phyloP scores from a whole-genome alignment of 2,797 vertebrate genomes.

The Scomberomorus guttatus region DNA sequence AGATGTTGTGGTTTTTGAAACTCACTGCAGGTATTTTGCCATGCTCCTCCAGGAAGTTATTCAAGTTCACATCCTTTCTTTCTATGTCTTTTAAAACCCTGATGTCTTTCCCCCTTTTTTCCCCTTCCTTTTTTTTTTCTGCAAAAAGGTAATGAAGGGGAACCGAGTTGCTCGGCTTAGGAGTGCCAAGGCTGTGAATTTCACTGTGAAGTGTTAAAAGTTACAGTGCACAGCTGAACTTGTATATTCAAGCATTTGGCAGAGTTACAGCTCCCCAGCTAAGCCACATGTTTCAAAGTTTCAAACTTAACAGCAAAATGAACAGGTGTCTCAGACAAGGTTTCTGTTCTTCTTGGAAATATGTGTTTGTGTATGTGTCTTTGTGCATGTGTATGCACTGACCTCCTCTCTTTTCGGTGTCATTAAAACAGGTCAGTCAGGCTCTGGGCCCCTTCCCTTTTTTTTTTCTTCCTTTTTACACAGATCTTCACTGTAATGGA shows the following conservation, averaged over 20 bases:
- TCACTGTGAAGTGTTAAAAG: conserved; percentile 79
- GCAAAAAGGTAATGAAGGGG: conserved; percentile 73
- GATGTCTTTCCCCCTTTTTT: conserved; percentile 38
- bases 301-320: conserved; percentile 75
- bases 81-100: conserved; percentile 38
- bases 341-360: conserved; percentile 73
- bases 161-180: conserved; percentile 64
- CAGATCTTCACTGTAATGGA: conserved; percentile 75
- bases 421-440: conserved; percentile 68
- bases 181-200: conserved; percentile 73
- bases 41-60: conserved; percentile 64
- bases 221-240: conserved; percentile 83
- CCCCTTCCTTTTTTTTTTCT: conserved; percentile 40
- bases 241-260: conserved; percentile 80
- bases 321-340: conserved; percentile 83
- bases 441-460: conserved; percentile 37
- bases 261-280: conserved; percentile 74
- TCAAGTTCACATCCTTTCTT: conserved; percentile 72
- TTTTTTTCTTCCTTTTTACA: conserved; percentile 51
- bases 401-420: conserved; percentile 70
- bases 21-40: conserved; percentile 79
- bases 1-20: conserved; percentile 71
- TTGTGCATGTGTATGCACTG: conserved; percentile 31
- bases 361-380: conserved; percentile 51
- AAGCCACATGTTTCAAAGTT: conserved; percentile 83